Evolutionary conservation across 1,140 invertebrate species (phyloP).

Genomic region (Pentalonia nigronervosa): DNA sequence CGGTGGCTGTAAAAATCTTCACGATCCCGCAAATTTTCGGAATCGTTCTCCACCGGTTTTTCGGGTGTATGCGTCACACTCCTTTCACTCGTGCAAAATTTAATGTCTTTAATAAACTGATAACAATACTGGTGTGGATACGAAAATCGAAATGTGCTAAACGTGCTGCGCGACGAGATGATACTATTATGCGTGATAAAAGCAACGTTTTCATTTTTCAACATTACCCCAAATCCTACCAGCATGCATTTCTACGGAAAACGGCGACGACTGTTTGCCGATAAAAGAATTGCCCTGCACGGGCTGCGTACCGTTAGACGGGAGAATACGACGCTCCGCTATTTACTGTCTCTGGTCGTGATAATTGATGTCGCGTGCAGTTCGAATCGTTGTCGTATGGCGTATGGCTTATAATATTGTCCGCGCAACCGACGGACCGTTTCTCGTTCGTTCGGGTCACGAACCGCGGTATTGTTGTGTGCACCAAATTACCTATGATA

Average conservation of each 20-base stretch:
- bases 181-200: background rate
- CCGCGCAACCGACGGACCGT: background rate
- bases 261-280: background rate
- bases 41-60: too few species aligned
- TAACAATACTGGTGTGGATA: too few species aligned
- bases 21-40: too few species aligned
- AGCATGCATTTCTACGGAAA: background rate
- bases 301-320: background rate
- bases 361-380: background rate
- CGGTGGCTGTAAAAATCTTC: too few species aligned
- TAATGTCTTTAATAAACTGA: background rate
- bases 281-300: background rate
- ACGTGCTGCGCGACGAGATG: background rate
- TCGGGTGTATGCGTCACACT: background rate
- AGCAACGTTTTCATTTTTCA: background rate
- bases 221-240: background rate
- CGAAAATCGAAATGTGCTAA: background rate
- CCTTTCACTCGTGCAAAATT: background rate
- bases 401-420: background rate
- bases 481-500: too few species aligned
- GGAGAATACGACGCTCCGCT: background rate
- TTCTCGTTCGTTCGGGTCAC: background rate
- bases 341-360: background rate
- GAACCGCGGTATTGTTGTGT: too few species aligned
- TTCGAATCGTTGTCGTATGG: background rate